A percentile compares a stretch with the other conserved stretches of the same genome.
These are phyloP conservation scores for Drosophila cardini DNA, from an alignment of 1,140 invertebrate genomes.

Conservation along the genomic window DNA sequence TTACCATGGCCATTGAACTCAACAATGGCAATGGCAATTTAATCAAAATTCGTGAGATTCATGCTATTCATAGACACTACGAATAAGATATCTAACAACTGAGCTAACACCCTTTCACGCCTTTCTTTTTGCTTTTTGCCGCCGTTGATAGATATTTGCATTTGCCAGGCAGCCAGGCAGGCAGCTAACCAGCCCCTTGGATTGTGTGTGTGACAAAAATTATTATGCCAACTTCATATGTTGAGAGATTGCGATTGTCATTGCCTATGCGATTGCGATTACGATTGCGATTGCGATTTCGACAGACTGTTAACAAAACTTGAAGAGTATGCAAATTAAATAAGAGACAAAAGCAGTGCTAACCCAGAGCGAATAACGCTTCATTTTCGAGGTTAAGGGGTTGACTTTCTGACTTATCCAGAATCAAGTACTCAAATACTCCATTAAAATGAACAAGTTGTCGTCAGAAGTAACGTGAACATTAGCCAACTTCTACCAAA, in stretches of 20 bases:
- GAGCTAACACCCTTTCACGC: conserved; percentile 60
- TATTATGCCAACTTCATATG: conserved; percentile 62
- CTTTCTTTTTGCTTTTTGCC: conserved; percentile 63
- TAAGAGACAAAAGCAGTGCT: conserved; percentile 35
- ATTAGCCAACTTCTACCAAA: conserved; percentile 9
- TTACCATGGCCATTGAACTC: conserved; percentile 66
- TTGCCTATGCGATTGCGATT: conserved; percentile 51
- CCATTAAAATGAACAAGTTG: conserved; percentile 57
- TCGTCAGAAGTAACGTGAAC: conserved; percentile 29
- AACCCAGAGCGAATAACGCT: conserved; percentile 38
- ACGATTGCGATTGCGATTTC: conserved; percentile 59
- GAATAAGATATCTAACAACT: conserved; percentile 30
- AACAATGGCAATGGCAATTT: conserved; percentile 1
- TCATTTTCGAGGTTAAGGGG: conserved; percentile 66
- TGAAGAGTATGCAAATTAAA: conserved; percentile 41
- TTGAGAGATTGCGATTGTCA: conserved; percentile 42
- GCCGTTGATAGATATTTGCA: conserved; percentile 52
- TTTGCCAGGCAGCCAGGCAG: conserved; percentile 24
- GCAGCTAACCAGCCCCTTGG: conserved; percentile 16
- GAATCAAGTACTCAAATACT: not conserved
- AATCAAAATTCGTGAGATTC: conserved; percentile 50
- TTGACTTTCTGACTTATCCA: conserved; percentile 36
- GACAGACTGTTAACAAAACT: conserved; percentile 31
- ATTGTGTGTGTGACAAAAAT: conserved; percentile 59
- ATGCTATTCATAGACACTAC: conserved; percentile 16